A percentile compares a stretch with the other conserved stretches of the same genome.
These are phyloP conservation scores for Paradisaea rubra DNA, from an alignment of 2,113 vertebrate species.

Conservation along the genomic window DNA sequence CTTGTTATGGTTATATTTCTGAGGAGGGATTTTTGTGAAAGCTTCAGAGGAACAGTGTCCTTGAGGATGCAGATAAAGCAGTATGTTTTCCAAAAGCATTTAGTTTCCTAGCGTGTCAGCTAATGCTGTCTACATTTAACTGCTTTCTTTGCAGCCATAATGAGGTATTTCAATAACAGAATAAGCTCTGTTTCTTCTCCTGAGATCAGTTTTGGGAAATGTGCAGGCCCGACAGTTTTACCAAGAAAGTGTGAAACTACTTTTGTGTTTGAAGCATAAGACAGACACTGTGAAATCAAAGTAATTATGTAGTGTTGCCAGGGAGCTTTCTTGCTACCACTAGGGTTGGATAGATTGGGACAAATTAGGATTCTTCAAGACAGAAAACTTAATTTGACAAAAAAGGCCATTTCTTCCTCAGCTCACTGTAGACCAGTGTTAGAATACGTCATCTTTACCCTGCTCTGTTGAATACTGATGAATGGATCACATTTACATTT, in stretches of 20 bases:
- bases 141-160: neutral
- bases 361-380: neutral
- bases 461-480: neutral
- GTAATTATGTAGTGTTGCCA: neutral
- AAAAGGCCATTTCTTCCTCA: neutral
- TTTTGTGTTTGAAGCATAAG: neutral
- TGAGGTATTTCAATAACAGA: neutral
- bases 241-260: neutral
- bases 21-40: neutral
- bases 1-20: neutral
- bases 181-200: neutral
- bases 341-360: neutral
- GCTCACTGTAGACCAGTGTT: neutral
- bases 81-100: neutral
- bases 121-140: neutral
- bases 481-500: neutral
- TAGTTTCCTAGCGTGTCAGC: neutral
- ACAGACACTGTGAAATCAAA: neutral
- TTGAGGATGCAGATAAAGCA: neutral
- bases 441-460: neutral
- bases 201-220: neutral
- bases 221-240: neutral
- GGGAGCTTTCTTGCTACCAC: neutral
- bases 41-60: neutral
- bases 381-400: neutral